Evolutionary conservation across 2,797 vertebrate species (phyloP).

Genomic region (Tinamus major): DNA sequence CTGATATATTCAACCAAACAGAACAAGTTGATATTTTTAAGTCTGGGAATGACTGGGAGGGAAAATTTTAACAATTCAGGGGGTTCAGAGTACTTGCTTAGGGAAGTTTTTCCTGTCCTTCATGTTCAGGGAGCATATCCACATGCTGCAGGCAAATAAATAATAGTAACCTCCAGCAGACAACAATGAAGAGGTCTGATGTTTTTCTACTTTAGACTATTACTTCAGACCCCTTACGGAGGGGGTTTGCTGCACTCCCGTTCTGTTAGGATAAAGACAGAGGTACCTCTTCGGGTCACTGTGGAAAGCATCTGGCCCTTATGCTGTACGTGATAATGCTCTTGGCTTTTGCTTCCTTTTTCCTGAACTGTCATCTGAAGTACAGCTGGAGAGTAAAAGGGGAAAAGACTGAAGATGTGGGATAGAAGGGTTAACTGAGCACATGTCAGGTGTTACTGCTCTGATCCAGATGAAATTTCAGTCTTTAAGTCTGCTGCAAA

Average conservation of each 20-base stretch:
- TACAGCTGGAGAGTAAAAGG: background rate
- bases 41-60: background rate
- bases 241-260: background rate
- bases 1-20: background rate
- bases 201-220: background rate
- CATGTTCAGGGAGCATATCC: background rate
- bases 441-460: background rate
- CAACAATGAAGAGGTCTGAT: background rate
- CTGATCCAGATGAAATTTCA: background rate
- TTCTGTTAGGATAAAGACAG: background rate
- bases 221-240: background rate
- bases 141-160: accelerated
- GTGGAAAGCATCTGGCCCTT: background rate
- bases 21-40: background rate
- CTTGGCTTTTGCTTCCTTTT: background rate
- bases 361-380: background rate
- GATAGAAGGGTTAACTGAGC: background rate
- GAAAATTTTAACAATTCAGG: background rate
- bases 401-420: background rate
- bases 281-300: accelerated
- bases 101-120: background rate
- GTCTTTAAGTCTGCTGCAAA: accelerated
- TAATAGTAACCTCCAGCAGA: background rate
- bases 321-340: background rate
- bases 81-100: background rate